A percentile compares a stretch with the other conserved stretches of the same genome.
phyloP scores from a whole-genome alignment of 2,797 vertebrate genomes.

The Holocentrus rufus region DNA sequence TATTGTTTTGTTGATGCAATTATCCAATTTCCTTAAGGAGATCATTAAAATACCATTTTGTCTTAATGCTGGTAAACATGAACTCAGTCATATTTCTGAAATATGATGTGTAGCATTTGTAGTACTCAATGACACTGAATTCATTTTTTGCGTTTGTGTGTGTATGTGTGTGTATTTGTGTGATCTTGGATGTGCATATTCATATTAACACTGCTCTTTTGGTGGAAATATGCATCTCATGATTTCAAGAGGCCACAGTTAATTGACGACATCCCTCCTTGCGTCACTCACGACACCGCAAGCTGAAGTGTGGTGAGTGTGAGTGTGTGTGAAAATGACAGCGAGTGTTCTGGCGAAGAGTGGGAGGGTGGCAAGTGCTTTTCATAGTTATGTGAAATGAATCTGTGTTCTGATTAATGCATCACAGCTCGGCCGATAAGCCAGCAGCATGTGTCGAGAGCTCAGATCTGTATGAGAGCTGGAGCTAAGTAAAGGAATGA shows the following conservation, averaged over 20 bases:
- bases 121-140: not conserved
- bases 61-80: too few relatives aligned
- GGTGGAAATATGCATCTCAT: constrained; percentile 45
- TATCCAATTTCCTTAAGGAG: too few relatives aligned
- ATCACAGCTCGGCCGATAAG: constrained; percentile 43
- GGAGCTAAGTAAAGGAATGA: not conserved
- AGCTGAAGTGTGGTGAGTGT: constrained; percentile 66
- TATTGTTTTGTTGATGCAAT: too few relatives aligned
- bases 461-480: constrained; percentile 34
- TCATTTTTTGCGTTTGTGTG: too few relatives aligned
- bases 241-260: constrained; percentile 52
- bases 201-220: constrained; percentile 55
- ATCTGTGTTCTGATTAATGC: constrained; percentile 58
- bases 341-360: constrained; percentile 56
- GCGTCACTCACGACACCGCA: constrained; percentile 68
- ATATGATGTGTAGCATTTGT: too few relatives aligned
- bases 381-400: constrained; percentile 57
- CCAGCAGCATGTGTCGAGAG: constrained; percentile 54
- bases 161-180: constrained; percentile 1
- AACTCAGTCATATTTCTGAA: too few relatives aligned
- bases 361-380: constrained; percentile 60
- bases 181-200: constrained; percentile 14
- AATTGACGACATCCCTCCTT: constrained; percentile 68
- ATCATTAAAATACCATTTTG: too few relatives aligned
- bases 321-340: constrained; percentile 68